These are phyloP conservation scores for Canis aureus DNA, from an alignment of 2,113 vertebrate genomes.

Conservation along the genomic window DNA sequence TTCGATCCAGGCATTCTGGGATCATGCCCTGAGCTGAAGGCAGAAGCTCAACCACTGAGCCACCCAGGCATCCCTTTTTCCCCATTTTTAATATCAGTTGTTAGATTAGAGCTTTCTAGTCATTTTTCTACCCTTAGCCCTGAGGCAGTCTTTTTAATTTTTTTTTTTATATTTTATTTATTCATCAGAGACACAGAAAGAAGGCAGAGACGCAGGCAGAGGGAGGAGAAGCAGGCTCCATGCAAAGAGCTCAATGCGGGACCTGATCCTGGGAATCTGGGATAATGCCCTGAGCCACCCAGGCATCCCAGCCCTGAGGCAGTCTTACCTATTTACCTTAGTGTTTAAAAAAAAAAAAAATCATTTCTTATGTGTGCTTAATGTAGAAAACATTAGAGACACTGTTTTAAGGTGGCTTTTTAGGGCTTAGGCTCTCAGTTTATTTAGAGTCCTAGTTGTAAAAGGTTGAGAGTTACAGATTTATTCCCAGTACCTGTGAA, in stretches of 20 bases:
- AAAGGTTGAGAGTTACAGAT: neutral
- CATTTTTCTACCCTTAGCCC: neutral
- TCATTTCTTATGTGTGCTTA: neutral
- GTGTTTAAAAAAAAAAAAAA: neutral
- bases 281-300: too few species aligned
- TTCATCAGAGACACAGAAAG: too few species aligned
- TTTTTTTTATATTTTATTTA: too few species aligned
- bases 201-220: too few species aligned
- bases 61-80: neutral
- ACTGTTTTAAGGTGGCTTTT: constrained; percentile 14
- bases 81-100: neutral
- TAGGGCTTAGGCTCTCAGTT: neutral
- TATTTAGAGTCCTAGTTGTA: neutral
- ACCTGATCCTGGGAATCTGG: too few species aligned
- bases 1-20: too few species aligned
- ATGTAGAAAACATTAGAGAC: neutral
- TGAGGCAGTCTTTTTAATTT: neutral
- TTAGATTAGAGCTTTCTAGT: constrained; percentile 15
- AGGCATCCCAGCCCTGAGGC: neutral
- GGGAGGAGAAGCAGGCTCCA: too few species aligned
- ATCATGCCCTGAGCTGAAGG: too few species aligned
- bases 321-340: neutral
- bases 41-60: too few species aligned
- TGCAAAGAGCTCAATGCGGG: too few species aligned
- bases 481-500: neutral